Conservation (phyloP, 2,113 vertebrate species). For the Poecilia latipinna region DNA sequence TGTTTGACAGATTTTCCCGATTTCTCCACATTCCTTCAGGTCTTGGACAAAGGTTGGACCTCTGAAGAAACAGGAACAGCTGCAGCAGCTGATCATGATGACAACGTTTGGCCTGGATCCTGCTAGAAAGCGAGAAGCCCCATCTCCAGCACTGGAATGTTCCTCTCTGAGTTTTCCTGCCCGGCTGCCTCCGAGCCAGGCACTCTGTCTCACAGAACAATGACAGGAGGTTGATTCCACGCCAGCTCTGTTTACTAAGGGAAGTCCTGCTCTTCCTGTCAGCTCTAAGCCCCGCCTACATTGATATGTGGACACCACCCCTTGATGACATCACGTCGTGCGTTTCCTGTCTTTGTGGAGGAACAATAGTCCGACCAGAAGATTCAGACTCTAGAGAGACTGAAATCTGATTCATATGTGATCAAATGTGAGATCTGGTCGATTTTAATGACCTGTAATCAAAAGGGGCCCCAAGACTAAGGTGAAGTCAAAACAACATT, state of each 20-base stretch:
- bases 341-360: constrained; percentile 62
- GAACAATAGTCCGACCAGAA: constrained; percentile 19
- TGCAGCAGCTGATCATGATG: not conserved
- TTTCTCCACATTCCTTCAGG: not conserved
- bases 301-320: constrained; percentile 1
- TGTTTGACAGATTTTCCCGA: not conserved
- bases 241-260: constrained; percentile 53
- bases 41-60: not conserved
- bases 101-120: not conserved
- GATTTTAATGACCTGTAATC: not conserved
- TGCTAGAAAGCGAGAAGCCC: not conserved
- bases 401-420: no score
- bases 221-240: constrained; percentile 55
- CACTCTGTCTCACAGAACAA: constrained; percentile 44
- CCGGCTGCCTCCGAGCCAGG: constrained; percentile 8
- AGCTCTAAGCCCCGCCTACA: constrained; percentile 25
- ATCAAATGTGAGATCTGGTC: not conserved
- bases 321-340: constrained; percentile 29
- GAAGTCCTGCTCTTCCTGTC: constrained; percentile 64
- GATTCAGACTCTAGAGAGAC: not conserved
- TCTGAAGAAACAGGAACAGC: not conserved
- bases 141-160: not conserved
- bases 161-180: not conserved
- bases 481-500: no score
- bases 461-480: not conserved